These are phyloP conservation scores for Cephalopachus bancanus DNA, from an alignment of 2,797 vertebrate genomes.

Conservation along the genomic window DNA sequence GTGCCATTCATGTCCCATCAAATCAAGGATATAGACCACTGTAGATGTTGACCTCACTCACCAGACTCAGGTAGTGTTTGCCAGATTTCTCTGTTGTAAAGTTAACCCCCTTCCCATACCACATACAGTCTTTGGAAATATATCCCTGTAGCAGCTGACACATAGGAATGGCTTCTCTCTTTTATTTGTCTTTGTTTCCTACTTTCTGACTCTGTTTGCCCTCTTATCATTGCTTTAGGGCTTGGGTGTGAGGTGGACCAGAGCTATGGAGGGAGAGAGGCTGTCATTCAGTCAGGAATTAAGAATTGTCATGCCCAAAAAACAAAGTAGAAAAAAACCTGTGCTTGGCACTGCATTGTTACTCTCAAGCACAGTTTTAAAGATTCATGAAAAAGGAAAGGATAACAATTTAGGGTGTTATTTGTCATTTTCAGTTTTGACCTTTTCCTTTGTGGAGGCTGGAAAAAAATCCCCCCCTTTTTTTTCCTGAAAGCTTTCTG, in stretches of 20 bases:
- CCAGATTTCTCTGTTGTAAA: background rate
- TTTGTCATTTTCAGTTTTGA: conserved; percentile 47
- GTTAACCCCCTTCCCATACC: background rate
- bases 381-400: background rate
- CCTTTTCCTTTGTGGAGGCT: conserved; percentile 4
- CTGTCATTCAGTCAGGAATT: background rate
- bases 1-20: background rate
- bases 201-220: background rate
- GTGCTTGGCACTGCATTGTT: background rate
- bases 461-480: background rate
- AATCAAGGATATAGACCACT: background rate
- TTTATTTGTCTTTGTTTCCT: background rate
- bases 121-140: background rate
- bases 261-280: background rate
- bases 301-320: background rate
- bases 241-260: background rate
- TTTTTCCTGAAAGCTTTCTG: conserved; percentile 60
- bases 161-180: background rate
- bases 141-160: background rate
- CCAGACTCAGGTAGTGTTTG: background rate
- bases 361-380: background rate
- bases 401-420: background rate
- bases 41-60: too few species aligned
- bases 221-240: background rate
- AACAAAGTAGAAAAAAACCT: background rate